phyloP scores from a whole-genome alignment of 2,888 invertebrate genomes.

The Xestia ashworthii region DNA sequence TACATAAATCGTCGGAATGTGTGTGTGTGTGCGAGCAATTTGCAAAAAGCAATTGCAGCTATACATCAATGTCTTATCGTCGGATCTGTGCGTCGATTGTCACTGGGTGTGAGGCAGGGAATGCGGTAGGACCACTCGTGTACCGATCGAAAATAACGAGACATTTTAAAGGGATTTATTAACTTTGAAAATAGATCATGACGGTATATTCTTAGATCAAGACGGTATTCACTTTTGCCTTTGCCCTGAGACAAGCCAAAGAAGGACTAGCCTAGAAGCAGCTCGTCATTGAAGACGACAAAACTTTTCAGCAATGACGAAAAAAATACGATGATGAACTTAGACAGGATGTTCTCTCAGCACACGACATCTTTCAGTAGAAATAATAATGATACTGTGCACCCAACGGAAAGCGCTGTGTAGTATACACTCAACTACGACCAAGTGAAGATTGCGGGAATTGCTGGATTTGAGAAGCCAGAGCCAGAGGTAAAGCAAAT shows the following conservation, averaged over 20 bases:
- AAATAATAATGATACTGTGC: too few species aligned
- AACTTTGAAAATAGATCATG: neutral
- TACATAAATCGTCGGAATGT: constrained; percentile 78
- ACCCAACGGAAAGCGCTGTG: too few species aligned
- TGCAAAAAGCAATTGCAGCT: constrained; percentile 85
- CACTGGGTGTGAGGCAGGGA: constrained; percentile 60
- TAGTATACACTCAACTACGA: too few species aligned
- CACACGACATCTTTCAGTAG: too few species aligned
- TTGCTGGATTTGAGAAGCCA: too few species aligned
- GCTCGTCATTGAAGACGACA: neutral
- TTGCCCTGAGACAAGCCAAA: neutral
- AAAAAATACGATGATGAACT: neutral
- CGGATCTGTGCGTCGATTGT: constrained; percentile 81
- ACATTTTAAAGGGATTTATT: neutral
- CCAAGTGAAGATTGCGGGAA: too few species aligned
- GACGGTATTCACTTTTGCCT: neutral
- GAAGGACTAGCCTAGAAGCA: neutral
- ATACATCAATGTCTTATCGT: constrained; percentile 87
- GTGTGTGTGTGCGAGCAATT: constrained; percentile 80
- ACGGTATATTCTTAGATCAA: neutral
- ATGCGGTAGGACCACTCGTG: constrained; percentile 30
- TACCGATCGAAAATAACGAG: neutral
- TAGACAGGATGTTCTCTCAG: too few species aligned
- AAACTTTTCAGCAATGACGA: neutral
- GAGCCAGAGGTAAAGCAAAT: too few species aligned